Conservation (phyloP, 2,113 vertebrate genomes). For the Eleginops maclovinus region DNA sequence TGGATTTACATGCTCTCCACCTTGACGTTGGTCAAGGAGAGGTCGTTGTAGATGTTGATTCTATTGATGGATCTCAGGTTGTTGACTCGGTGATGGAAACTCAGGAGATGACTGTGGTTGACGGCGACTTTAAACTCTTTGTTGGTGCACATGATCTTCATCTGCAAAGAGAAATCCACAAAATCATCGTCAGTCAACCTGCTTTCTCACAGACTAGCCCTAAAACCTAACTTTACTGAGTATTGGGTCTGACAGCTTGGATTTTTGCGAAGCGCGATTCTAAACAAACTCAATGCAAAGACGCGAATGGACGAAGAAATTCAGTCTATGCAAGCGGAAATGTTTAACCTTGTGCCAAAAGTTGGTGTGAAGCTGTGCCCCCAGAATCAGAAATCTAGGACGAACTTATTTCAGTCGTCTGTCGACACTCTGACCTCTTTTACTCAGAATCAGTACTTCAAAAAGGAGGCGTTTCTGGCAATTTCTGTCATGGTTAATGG, state of each 20-base stretch:
- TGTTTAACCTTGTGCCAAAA: too few species aligned
- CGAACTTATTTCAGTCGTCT: too few species aligned
- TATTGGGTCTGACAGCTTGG: background rate
- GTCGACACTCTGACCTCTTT: too few species aligned
- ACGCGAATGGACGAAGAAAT: too few species aligned
- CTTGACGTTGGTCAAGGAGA: slow-evolving; percentile 38
- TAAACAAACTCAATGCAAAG: too few species aligned
- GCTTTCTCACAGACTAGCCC: background rate
- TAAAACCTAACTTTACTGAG: background rate
- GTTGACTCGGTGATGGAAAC: slow-evolving; percentile 35
- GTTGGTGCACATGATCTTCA: slow-evolving; percentile 65
- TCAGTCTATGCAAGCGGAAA: too few species aligned
- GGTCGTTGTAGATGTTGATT: slow-evolving; percentile 34
- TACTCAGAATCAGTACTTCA: too few species aligned
- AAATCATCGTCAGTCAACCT: background rate
- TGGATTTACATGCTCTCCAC: background rate
- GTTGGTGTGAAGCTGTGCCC: too few species aligned
- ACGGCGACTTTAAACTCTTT: slow-evolving; percentile 40
- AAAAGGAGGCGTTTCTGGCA: too few species aligned
- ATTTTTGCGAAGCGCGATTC: too few species aligned
- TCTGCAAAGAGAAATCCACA: slow-evolving; percentile 51
- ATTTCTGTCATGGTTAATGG: too few species aligned
- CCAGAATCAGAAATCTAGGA: too few species aligned
- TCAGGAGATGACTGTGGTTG: slow-evolving; percentile 39
- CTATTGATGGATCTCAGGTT: slow-evolving; percentile 30